phyloP scores from a whole-genome alignment of 2,888 invertebrate genomes.

The Drosophila nr. medialis region DNA sequence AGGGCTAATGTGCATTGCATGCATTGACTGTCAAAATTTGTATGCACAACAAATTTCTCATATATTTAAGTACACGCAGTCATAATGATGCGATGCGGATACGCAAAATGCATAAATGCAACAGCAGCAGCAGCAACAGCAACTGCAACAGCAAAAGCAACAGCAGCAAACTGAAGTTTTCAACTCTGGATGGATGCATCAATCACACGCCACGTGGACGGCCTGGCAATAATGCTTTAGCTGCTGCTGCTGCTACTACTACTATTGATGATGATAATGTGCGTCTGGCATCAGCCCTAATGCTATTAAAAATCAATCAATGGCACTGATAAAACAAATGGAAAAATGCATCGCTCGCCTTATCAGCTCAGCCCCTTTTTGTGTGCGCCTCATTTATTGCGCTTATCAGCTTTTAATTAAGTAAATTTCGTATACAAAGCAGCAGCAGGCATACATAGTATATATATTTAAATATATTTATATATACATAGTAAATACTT shows the following conservation, averaged over 20 bases:
- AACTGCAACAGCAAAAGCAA: conserved; percentile 48
- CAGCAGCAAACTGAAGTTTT: conserved; percentile 37
- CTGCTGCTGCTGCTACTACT: conserved; percentile 48
- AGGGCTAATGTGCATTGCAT: conserved; percentile 66
- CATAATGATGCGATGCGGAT: conserved; percentile 73
- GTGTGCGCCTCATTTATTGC: conserved; percentile 25
- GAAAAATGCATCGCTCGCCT: conserved; percentile 60
- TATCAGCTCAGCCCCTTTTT: conserved; percentile 27
- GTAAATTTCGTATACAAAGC: conserved; percentile 21
- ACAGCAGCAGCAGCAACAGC: conserved; percentile 49
- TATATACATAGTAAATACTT: conserved; percentile 45
- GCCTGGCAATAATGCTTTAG: conserved; percentile 54
- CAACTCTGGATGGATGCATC: conserved; percentile 61
- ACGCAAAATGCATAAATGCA: conserved; percentile 79
- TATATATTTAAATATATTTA: conserved; percentile 1
- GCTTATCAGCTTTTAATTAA: conserved; percentile 73
- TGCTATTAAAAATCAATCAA: conserved; percentile 80
- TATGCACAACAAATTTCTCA: conserved; percentile 79
- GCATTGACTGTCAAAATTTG: conserved; percentile 76
- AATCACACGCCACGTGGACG: conserved; percentile 75
- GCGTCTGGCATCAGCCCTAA: conserved; percentile 43
- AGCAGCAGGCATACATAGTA: conserved; percentile 1
- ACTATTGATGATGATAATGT: conserved; percentile 24
- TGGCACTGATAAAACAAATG: conserved; percentile 70
- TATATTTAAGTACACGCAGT: conserved; percentile 73